A percentile compares a stretch with the other conserved stretches of the same genome.
These are phyloP conservation scores for Platysternon megacephalum DNA, from an alignment of 2,113 vertebrate genomes.

Conservation along the genomic window DNA sequence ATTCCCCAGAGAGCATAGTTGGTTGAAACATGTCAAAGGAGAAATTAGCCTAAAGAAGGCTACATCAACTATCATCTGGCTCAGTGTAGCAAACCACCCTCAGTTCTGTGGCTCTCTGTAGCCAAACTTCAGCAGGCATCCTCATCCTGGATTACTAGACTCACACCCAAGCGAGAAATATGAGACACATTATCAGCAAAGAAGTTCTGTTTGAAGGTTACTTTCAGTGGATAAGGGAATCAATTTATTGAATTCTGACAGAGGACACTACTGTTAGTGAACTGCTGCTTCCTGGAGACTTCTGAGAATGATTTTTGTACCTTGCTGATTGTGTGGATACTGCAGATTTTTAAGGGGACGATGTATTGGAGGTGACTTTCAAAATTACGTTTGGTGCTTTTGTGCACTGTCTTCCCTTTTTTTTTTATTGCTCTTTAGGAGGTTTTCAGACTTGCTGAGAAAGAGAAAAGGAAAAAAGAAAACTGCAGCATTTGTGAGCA, in stretches of 20 bases:
- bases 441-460: conserved; percentile 34
- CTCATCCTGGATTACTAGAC: not conserved
- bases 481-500: not conserved
- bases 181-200: not conserved
- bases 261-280: not conserved
- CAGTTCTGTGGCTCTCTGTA: not conserved
- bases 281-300: not conserved
- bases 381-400: not conserved
- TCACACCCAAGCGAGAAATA: not conserved
- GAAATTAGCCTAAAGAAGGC: not conserved
- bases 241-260: not conserved
- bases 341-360: not conserved
- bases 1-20: rapidly evolving
- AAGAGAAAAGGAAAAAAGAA: conserved; percentile 27
- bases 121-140: rapidly evolving
- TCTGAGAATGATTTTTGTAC: not conserved
- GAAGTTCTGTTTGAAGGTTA: not conserved
- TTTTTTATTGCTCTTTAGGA: conserved; percentile 31
- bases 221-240: not conserved
- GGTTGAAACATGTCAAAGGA: not conserved
- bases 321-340: not conserved
- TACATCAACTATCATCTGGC: rapidly evolving
- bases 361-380: not conserved
- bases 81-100: not conserved
- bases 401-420: not conserved